Evolutionary conservation across 2,888 invertebrate genomes (phyloP).

Genomic region (Pandemis corylana): DNA sequence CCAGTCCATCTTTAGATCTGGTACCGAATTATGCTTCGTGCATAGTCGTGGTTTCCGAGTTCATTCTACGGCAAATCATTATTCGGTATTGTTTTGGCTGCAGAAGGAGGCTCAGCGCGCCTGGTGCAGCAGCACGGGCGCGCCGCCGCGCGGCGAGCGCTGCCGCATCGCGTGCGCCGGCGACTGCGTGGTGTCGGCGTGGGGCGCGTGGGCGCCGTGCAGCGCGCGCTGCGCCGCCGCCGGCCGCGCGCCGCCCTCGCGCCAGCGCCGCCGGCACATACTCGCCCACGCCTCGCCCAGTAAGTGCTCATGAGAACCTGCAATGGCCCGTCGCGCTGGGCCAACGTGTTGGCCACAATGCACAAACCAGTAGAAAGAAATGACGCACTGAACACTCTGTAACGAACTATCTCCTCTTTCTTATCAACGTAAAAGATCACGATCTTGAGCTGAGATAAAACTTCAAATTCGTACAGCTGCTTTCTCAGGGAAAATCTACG

Average conservation of each 20-base stretch:
- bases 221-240: constrained; percentile 70
- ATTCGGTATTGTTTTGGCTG: neutral
- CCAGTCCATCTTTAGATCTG: too few species aligned
- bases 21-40: too few species aligned
- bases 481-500: too few species aligned
- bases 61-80: too few species aligned
- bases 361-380: too few species aligned
- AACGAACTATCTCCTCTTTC: too few species aligned
- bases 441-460: too few species aligned
- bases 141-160: constrained; percentile 80
- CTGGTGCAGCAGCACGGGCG: constrained; percentile 78
- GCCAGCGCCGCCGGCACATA: constrained; percentile 65
- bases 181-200: constrained; percentile 88
- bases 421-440: too few species aligned
- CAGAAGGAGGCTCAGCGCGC: constrained; percentile 82
- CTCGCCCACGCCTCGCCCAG: constrained; percentile 74
- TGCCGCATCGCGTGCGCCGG: constrained; percentile 88
- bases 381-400: neutral
- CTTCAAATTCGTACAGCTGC: too few species aligned
- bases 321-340: neutral
- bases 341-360: neutral
- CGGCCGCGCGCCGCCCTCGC: constrained; percentile 61
- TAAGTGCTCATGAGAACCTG: constrained; percentile 49
- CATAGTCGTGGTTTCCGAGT: too few species aligned
- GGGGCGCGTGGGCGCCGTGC: constrained; percentile 86